Base-by-base conservation (phyloP, 2,888 invertebrate species). In the Pelosia muscerda region DNA sequence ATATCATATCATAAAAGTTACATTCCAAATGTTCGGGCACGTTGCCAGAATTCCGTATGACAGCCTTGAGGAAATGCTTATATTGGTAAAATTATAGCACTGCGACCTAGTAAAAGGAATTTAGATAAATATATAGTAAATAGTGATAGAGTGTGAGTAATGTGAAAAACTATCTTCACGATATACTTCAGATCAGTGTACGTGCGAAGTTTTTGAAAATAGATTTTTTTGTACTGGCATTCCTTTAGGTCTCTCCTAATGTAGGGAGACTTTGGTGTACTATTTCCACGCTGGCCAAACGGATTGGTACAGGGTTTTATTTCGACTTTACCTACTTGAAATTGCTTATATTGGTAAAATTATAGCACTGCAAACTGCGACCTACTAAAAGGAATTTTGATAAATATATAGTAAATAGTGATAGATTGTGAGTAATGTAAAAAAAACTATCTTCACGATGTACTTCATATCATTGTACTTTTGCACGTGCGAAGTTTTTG, bases 61-160 rank as follows among this genome's bases (percentile, higher is more conserved):
- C n/a, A 53, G 49, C 61, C 38, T 61, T 61, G 62, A 22, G 15
- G 23, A 42, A 62, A 11, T 49, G n/a, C 11, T 49, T 8, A 42
- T 8, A 28, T 53, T 61, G 9, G 23, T 19, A 38, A 25, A 59
- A 38, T 15, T n/a, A 59, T 22, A 23, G 34, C 13, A 59, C 22
- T 13, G 59, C 19, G 38, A 25, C 23, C 59, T 59, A 38, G 8
- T 59, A 38, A 59, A 59, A 38, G 2, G 11, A 31, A 22, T 60
- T 42, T 60, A 60, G 6, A 60, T 25, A 25, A 60, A n/a, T n/a
- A n/a, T n/a, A n/a, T n/a, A n/a, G n/a, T n/a, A n/a, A n/a, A 42
- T n/a, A 19, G 19, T n/a, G 54, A 23, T 23, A 13, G 11, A 13
- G 22, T 25, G 23, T 25, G 15, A 55, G 55, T 55, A 23, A 55